Conservation (phyloP, 2,888 invertebrate species). For the Zelleria hepariella region DNA sequence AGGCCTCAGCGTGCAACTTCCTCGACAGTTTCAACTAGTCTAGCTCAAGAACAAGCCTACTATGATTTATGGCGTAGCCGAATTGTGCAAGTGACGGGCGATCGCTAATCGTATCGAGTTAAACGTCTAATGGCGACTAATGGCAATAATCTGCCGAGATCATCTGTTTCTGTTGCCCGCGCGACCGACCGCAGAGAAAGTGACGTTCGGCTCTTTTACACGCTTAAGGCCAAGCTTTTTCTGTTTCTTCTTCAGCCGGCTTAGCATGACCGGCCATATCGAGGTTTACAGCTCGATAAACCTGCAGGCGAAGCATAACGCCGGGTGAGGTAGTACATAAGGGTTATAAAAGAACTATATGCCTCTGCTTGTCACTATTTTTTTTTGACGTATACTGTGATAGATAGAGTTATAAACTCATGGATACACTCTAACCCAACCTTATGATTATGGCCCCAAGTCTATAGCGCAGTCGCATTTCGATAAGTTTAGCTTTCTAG, state of each 20-base stretch:
- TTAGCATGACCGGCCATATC: too few species aligned
- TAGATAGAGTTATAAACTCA: too few species aligned
- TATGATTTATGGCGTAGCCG: conserved; percentile 57
- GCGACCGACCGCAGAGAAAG: conserved; percentile 47
- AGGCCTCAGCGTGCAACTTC: background rate
- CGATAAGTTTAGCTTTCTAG: too few species aligned
- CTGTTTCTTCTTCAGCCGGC: background rate
- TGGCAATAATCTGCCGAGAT: conserved; percentile 56
- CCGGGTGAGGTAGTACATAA: too few species aligned
- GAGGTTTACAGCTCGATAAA: too few species aligned
- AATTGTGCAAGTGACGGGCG: conserved; percentile 48
- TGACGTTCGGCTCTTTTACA: conserved; percentile 35
- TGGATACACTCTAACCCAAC: too few species aligned
- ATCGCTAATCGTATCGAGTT: conserved; percentile 61
- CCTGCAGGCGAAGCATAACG: too few species aligned
- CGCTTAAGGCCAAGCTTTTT: conserved; percentile 30
- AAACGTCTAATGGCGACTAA: conserved; percentile 67
- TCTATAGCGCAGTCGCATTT: too few species aligned
- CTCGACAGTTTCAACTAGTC: conserved; percentile 28
- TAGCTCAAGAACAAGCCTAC: conserved; percentile 30
- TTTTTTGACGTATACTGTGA: too few species aligned
- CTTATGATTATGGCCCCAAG: too few species aligned
- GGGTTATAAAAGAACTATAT: too few species aligned
- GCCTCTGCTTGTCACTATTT: too few species aligned
- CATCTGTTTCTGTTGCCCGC: conserved; percentile 51